Conservation (phyloP, 1,140 invertebrate genomes). For the Platorchestia sp. region DNA sequence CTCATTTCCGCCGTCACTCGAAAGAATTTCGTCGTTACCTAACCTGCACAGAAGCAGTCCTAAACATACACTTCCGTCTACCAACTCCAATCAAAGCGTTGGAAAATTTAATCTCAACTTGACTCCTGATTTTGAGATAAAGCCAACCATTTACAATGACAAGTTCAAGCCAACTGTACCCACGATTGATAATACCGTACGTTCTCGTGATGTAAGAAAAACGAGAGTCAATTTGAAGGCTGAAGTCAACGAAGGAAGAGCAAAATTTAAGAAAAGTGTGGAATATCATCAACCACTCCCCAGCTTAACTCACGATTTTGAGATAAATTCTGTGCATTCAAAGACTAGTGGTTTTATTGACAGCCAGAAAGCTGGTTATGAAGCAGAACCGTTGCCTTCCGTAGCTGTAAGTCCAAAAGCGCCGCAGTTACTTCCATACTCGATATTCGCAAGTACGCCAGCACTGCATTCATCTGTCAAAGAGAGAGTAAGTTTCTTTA, state of each 20-base stretch:
- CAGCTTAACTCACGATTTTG: not conserved
- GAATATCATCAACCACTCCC: not conserved
- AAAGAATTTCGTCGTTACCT: constrained; percentile 4
- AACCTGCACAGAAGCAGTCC: not conserved
- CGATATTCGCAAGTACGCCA: not conserved
- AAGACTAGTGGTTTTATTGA: not conserved
- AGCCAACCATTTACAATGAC: not conserved
- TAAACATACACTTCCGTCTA: not conserved
- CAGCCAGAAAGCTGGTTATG: not conserved
- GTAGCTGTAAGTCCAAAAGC: not conserved
- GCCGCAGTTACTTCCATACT: not conserved
- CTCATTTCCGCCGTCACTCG: not conserved
- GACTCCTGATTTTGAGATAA: not conserved
- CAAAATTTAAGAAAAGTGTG: not conserved
- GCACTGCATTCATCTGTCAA: constrained; percentile 22
- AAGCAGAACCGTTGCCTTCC: not conserved
- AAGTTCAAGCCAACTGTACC: not conserved
- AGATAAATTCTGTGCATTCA: not conserved
- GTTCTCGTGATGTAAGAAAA: not conserved
- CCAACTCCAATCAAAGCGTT: not conserved
- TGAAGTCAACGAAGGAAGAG: not conserved
- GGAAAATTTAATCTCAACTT: not conserved
- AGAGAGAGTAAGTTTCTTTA: constrained; percentile 40
- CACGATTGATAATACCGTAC: not conserved
- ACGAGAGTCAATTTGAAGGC: not conserved